Evolutionary conservation across 2,113 vertebrate genomes (phyloP).

Genomic region (Percopsis transmontana): DNA sequence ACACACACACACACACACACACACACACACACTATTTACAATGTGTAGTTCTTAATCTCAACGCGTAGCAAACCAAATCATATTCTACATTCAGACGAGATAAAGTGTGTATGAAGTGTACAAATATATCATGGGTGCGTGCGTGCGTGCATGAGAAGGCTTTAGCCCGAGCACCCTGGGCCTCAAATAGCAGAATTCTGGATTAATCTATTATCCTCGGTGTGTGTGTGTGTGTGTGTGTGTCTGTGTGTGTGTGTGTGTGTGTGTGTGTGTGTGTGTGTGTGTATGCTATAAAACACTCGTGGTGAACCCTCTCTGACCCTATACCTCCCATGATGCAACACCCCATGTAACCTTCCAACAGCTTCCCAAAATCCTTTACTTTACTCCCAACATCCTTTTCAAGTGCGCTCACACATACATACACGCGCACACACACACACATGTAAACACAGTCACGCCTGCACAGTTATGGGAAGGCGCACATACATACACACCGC

Average conservation of each 20-base stretch:
- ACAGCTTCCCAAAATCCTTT: conserved; percentile 41
- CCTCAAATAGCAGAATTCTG: conserved; percentile 50
- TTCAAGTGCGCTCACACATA: conserved; percentile 22
- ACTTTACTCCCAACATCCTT: conserved; percentile 17
- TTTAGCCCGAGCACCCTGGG: conserved; percentile 28
- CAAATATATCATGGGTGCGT: neutral
- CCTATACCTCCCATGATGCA: conserved; percentile 70
- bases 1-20: neutral
- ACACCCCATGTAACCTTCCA: conserved; percentile 44
- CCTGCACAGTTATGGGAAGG: too few species aligned
- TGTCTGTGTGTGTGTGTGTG: conserved; percentile 6
- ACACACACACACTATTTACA: conserved; percentile 47
- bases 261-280: conserved; percentile 12
- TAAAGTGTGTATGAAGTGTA: conserved; percentile 41
- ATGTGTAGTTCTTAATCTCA: conserved; percentile 53
- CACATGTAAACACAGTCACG: neutral
- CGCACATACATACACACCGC: conserved; percentile 35
- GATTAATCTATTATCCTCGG: conserved; percentile 38
- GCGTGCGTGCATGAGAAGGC: conserved; percentile 1
- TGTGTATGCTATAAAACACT: conserved; percentile 35
- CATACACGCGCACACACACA: conserved; percentile 7
- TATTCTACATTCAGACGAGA: conserved; percentile 57
- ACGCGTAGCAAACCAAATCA: conserved; percentile 52
- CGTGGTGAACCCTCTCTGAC: conserved; percentile 75
- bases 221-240: conserved; percentile 7